These are phyloP conservation scores for Pogonomyrmex barbatus DNA, from an alignment of 1,140 invertebrate genomes.

Conservation along the genomic window DNA sequence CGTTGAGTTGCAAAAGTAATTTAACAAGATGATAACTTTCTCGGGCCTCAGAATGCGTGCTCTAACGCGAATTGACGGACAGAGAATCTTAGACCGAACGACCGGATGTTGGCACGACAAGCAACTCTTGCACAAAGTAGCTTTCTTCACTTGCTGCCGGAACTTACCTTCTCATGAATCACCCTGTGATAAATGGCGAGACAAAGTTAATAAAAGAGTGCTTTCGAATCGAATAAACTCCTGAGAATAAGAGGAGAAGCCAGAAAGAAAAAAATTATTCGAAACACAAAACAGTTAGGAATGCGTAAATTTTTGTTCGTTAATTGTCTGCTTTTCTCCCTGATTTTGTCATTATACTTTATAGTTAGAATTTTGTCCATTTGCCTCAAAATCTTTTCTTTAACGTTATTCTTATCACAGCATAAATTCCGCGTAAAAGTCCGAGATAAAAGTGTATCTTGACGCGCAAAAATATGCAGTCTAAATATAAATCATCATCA, in stretches of 20 bases:
- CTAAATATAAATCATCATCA: neutral
- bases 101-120: conserved; percentile 12
- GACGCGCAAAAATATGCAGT: neutral
- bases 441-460: conserved; percentile 6
- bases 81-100: neutral
- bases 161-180: neutral
- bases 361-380: conserved; percentile 12
- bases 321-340: neutral
- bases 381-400: neutral
- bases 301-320: neutral
- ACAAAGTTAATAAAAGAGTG: neutral
- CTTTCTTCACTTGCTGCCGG: neutral
- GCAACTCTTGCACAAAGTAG: conserved; percentile 24
- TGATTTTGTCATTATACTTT: neutral
- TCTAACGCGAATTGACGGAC: conserved; percentile 2
- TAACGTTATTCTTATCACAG: neutral
- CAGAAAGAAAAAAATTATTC: neutral
- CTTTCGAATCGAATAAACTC: neutral
- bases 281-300: neutral
- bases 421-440: neutral
- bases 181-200: neutral
- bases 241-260: neutral
- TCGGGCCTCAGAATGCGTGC: neutral
- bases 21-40: neutral
- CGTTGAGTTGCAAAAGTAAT: conserved; percentile 13